A percentile compares a stretch with the other conserved stretches of the same genome.
These are phyloP conservation scores for Mimas tiliae DNA, from an alignment of 2,888 invertebrate species.

Conservation along the genomic window DNA sequence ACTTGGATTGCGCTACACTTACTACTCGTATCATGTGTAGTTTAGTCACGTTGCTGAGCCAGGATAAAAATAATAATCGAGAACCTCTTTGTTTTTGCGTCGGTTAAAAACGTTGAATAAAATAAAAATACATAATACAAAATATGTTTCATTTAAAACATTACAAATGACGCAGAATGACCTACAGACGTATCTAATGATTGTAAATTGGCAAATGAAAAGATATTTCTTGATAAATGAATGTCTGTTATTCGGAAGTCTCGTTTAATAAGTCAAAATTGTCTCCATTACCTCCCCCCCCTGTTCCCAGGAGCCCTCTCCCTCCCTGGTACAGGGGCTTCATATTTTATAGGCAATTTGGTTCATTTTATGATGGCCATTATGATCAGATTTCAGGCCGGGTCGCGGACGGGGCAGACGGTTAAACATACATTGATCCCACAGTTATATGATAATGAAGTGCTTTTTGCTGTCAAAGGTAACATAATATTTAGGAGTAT, in stretches of 20 bases:
- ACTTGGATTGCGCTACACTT: no score
- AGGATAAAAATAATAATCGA: no score
- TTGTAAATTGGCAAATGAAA: constrained; percentile 11
- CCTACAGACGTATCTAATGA: background rate
- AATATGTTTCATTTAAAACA: background rate
- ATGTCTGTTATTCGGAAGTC: background rate
- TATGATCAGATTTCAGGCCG: constrained; percentile 37
- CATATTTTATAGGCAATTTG: constrained; percentile 43
- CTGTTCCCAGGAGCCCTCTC: background rate
- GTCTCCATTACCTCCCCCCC: constrained; percentile 13
- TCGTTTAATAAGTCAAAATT: constrained; percentile 27
- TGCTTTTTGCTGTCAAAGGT: background rate
- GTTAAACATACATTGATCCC: constrained; percentile 9
- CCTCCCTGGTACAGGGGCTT: constrained; percentile 24
- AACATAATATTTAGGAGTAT: background rate
- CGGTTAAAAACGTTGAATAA: background rate
- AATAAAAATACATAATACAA: background rate
- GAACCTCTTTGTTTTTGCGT: no score
- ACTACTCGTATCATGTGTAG: no score
- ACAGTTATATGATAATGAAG: constrained; percentile 8
- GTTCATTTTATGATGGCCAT: constrained; percentile 38
- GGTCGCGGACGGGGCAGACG: background rate
- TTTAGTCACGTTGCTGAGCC: no score
- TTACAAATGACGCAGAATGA: constrained; percentile 1
- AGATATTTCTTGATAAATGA: background rate